Base-by-base conservation (phyloP, 2,888 invertebrate species). In the Euclidia mi region DNA sequence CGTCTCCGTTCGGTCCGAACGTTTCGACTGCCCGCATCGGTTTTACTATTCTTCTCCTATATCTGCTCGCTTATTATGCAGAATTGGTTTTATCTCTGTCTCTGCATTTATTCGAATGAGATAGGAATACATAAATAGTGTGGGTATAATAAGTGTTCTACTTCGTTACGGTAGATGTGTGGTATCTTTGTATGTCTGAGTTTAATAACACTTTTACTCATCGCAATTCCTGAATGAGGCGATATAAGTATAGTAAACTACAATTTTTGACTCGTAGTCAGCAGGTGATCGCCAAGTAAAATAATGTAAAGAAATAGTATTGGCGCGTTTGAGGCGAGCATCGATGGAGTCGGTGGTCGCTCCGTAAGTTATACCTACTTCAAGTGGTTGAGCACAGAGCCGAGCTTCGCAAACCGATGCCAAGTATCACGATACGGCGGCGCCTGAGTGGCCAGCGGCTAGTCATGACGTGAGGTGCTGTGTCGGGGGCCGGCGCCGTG, bases 101-200 rank as follows among this genome's bases (percentile, higher is more conserved):
- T 92, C 90, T 84, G 94, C 94, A 94, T 94, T 94, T 94, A 94
- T 89, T 85, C 81, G 85, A 90, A 87, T 86, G 91, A 90, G 92
- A 90, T 82, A 81, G 76, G 79, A 77, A 83, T 81, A 83, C 70
- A 66, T 34, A 79, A 81, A 81, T 86, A 85, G 82, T 88, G 81
- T 81, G 78, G 65, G 57, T 65, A 60, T 65, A 64, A 72, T 75
- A 76, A 75, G 71, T 70, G 71, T 69, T 71, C 65, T 69, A 74
- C 58, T 67, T 78, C 64, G 58, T 60, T 65, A 74, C 78, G 76
- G 76, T 76, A 64, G 18, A 50, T 68, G 57, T 59, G 64, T 75
- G 59, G 51, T 56, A 53, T 71, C 69, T 73, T 59, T 67, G 78
- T 76, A 75, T 77, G 79, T 74, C 57, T 65, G 78, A 72, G 62